A percentile compares a stretch with the other conserved stretches of the same genome.
These are phyloP conservation scores for Pocillopora verrucosa DNA, from an alignment of 64 coral and sea anemone genomes.

Conservation along the genomic window DNA sequence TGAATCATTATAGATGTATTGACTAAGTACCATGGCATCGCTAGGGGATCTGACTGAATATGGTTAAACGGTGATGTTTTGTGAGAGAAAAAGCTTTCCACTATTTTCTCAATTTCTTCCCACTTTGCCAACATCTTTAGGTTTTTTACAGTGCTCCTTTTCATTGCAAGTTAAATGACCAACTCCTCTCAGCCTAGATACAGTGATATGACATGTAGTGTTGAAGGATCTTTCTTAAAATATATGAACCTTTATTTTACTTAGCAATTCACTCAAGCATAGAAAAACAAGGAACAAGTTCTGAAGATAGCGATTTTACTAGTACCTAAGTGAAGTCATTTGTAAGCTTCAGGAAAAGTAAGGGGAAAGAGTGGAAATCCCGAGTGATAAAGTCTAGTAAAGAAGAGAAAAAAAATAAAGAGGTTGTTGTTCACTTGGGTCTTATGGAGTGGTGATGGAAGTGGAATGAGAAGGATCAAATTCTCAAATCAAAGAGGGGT, in stretches of 20 bases:
- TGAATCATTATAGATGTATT: too few species aligned
- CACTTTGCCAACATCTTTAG: neutral
- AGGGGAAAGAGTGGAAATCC: slow-evolving; percentile 28
- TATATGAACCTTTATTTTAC: neutral
- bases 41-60: too few species aligned
- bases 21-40: too few species aligned
- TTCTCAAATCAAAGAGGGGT: slow-evolving; percentile 32
- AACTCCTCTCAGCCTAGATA: neutral
- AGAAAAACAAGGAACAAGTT: neutral
- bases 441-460: slow-evolving; percentile 44
- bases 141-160: neutral
- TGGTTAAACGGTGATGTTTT: neutral
- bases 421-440: slow-evolving; percentile 10
- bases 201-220: neutral
- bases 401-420: slow-evolving; percentile 25
- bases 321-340: slow-evolving; percentile 19
- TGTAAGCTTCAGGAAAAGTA: slow-evolving; percentile 26
- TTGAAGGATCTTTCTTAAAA: neutral
- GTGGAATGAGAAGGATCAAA: slow-evolving; percentile 43
- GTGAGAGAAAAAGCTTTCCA: neutral
- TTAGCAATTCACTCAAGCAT: neutral
- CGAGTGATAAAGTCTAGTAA: slow-evolving; percentile 29
- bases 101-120: neutral
- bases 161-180: neutral
- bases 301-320: slow-evolving; percentile 5